These are phyloP conservation scores for Microchrysa polita DNA, from an alignment of 2,888 invertebrate species.

Conservation along the genomic window DNA sequence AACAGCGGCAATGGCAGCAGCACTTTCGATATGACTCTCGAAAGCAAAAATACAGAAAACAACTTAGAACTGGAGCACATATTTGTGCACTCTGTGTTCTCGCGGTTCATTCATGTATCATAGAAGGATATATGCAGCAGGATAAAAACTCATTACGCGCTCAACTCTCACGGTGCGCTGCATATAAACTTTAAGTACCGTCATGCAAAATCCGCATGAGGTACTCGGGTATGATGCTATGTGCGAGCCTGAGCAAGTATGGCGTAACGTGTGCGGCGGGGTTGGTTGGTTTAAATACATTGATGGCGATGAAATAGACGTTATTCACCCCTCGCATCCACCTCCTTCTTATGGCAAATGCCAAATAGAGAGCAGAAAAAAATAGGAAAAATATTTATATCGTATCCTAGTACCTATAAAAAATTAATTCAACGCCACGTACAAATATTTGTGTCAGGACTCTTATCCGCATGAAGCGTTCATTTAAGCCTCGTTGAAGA, in stretches of 20 bases:
- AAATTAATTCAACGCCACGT: constrained; percentile 44
- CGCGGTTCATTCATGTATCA: background rate
- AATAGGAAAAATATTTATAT: constrained; percentile 35
- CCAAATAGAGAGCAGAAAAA: background rate
- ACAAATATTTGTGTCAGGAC: constrained; percentile 45
- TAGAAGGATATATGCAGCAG: constrained; percentile 5
- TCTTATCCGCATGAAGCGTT: constrained; percentile 43
- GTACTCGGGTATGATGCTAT: background rate
- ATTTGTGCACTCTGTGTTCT: constrained; percentile 13
- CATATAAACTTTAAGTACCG: constrained; percentile 31
- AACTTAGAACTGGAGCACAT: constrained; percentile 26
- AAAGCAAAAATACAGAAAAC: constrained; percentile 12
- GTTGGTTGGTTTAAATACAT: no score
- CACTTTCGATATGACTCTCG: constrained; percentile 21
- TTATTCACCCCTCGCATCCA: no score
- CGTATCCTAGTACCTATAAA: constrained; percentile 35
- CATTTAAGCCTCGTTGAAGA: constrained; percentile 38
- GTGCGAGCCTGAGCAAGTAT: no score
- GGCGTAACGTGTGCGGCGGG: background rate
- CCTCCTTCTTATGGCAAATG: background rate
- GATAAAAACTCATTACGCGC: constrained; percentile 32
- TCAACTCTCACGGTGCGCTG: constrained; percentile 28
- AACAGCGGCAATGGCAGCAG: no score
- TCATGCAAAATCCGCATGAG: constrained; percentile 16
- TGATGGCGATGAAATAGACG: no score